A percentile compares a stretch with the other conserved stretches of the same genome.
Evolutionary conservation across 2,113 vertebrate genomes (phyloP).

Genomic region (Tychaedon coryphoeus): DNA sequence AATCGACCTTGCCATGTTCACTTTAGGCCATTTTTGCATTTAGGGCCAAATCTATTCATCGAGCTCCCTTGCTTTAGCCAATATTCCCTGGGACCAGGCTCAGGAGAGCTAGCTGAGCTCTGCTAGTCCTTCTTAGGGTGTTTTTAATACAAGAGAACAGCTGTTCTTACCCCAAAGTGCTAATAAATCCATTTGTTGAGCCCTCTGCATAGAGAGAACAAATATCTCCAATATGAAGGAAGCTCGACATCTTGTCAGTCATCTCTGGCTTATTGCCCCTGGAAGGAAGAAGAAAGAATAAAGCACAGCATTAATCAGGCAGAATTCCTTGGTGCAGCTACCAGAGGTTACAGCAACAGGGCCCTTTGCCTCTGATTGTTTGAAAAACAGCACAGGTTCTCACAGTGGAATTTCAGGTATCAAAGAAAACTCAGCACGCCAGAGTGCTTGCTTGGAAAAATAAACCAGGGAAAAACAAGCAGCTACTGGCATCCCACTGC

Average conservation of each 20-base stretch:
- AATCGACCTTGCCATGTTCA: too few species aligned
- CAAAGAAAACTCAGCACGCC: background rate
- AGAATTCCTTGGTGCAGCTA: background rate
- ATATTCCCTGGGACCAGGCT: background rate
- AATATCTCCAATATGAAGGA: conserved; percentile 98
- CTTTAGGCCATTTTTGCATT: background rate
- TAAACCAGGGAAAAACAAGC: background rate
- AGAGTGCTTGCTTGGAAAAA: background rate
- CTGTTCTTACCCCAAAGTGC: conserved; percentile 92
- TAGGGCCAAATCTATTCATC: background rate
- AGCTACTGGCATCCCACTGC: background rate
- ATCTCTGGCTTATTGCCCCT: conserved; percentile 82
- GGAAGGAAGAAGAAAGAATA: background rate
- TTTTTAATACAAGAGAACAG: conserved; percentile 14
- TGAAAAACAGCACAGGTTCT: background rate
- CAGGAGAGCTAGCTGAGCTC: background rate
- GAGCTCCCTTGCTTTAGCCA: background rate
- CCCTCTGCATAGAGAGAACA: conserved; percentile 98
- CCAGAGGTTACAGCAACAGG: background rate
- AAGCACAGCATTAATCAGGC: conserved; percentile 1
- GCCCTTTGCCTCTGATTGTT: background rate
- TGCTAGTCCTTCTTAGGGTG: background rate
- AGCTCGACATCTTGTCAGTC: conserved; percentile 99
- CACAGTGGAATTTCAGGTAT: background rate
- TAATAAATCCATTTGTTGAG: conserved; percentile 97